Percentiles rank a stretch among this genome's conserved stretches.
Evolutionary conservation across 2,797 vertebrate genomes (phyloP).

Genomic region (Sebastes matsubarae): DNA sequence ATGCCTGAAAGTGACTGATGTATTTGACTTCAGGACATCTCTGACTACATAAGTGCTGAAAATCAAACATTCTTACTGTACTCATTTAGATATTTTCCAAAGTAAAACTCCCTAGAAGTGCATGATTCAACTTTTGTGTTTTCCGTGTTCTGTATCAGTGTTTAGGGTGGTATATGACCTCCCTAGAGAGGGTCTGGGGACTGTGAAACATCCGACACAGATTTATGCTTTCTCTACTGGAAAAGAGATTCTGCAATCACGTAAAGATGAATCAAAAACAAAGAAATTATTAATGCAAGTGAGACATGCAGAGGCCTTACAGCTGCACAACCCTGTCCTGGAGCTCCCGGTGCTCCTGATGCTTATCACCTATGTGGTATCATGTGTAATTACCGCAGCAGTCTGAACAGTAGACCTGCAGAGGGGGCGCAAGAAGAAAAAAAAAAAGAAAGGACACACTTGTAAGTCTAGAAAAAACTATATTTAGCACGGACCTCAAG

Average conservation of each 20-base stretch:
- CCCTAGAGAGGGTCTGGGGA: constrained; percentile 1
- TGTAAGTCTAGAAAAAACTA: background rate
- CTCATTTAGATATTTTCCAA: too few relatives aligned
- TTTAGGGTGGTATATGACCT: constrained; percentile 6
- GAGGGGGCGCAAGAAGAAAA: background rate
- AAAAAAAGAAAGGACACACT: background rate
- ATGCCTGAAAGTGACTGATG: too few relatives aligned
- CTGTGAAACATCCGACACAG: background rate
- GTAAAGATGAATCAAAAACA: constrained; percentile 4
- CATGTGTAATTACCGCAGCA: constrained; percentile 5
- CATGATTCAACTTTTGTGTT: background rate
- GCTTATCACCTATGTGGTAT: background rate
- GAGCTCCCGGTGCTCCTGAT: background rate
- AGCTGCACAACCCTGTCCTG: background rate
- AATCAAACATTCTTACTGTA: too few relatives aligned
- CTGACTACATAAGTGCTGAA: too few relatives aligned
- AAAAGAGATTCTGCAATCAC: background rate
- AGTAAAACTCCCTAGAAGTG: too few relatives aligned
- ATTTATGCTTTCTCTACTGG: background rate
- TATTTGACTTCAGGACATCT: too few relatives aligned
- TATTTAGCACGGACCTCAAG: background rate
- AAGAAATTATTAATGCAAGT: background rate
- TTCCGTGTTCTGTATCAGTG: background rate
- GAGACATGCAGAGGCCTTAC: background rate
- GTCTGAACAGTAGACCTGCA: background rate